Base-by-base conservation (phyloP, 2,888 invertebrate genomes). In the Epiblema foenella region DNA sequence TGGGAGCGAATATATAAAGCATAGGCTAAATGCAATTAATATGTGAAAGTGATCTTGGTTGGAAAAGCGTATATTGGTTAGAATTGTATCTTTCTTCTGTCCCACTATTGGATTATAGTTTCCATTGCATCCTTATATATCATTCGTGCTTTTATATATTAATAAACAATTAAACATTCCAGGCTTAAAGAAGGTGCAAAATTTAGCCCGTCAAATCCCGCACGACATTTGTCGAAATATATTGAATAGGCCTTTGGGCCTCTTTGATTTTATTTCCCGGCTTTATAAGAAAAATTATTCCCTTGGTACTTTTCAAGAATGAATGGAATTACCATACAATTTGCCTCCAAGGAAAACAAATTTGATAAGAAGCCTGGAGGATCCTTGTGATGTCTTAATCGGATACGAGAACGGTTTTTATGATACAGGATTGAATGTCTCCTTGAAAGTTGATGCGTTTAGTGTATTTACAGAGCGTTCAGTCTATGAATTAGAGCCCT, bases 271-370 rank as follows among this genome's bases (percentile, higher is more conserved):
- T 78, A 80, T 82, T 82, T 78, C 76, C 33, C 9, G 77, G 75
- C 79, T 77, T 77, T 76, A 77, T 69, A 68, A 73, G 81, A 81
- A 82, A 79, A 80, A 85, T 81, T 81, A 78, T 83, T 81, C 77
- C 81, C 78, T 81, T 79, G 78, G 79, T 78, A 81, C 80, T 33
- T 8, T 33, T 33, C 8, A 33, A 33, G 33, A 33, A 39, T 52
- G 59, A 68, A 52, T 39, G 51, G 52, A 52, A 59, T 68, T 59
- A 51, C 39, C 58, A 59, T 67, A 67, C 37, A 59, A 59, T 67
- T 67, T 67, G 11, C 51, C 10, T 33, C 24, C 37, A 39, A 24
- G 39, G 51, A 33, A 52, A 67, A 59, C 51, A 51, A 67, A n/a
- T 59, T 59, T 29, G 33, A 33, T 33, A 58, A 58, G 17, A 58